phyloP scores from a whole-genome alignment of 2,113 vertebrate genomes.

The Pandion haliaetus region DNA sequence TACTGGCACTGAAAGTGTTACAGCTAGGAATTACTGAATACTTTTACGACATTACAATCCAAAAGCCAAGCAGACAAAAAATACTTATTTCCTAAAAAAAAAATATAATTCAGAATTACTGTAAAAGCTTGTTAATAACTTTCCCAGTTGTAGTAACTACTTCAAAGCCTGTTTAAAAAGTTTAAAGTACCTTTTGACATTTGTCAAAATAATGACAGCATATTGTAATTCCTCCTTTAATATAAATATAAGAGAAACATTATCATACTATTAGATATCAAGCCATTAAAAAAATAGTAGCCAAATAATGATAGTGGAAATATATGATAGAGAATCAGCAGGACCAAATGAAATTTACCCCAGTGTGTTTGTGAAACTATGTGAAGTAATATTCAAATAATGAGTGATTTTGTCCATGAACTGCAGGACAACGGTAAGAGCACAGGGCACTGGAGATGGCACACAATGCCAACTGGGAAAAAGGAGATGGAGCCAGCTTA shows the following conservation, averaged over 20 bases:
- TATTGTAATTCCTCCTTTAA: neutral
- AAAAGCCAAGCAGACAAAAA: neutral
- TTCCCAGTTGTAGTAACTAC: neutral
- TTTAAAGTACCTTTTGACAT: neutral
- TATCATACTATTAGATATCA: neutral
- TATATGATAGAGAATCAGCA: neutral
- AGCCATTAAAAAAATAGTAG: neutral
- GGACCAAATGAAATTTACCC: neutral
- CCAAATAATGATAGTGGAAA: neutral
- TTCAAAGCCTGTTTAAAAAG: neutral
- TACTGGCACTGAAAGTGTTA: neutral
- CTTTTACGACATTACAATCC: neutral
- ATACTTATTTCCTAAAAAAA: neutral
- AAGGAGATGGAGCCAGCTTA: neutral
- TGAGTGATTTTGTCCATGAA: neutral
- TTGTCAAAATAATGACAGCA: neutral
- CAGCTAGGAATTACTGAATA: neutral
- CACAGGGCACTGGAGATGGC: neutral
- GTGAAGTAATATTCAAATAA: neutral
- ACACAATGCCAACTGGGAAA: neutral
- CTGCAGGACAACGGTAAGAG: neutral
- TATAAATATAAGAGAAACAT: neutral
- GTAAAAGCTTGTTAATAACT: neutral
- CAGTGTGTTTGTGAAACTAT: neutral
- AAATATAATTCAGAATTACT: neutral